phyloP scores from a whole-genome alignment of 2,797 vertebrate genomes.

The Lithobates sylvaticus region DNA sequence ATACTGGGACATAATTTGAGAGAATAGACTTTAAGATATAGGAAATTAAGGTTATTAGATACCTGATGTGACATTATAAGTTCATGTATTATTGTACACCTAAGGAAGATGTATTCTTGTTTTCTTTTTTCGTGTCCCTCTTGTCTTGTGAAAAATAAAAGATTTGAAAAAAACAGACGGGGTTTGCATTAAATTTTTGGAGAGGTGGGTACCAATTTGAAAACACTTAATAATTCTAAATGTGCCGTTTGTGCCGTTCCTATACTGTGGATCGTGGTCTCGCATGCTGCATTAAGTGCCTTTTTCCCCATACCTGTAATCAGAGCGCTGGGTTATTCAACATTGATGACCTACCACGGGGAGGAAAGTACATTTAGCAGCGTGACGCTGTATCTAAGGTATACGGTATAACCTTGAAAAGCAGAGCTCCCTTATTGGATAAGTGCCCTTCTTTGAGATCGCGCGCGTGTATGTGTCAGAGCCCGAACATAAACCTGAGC shows the following conservation, averaged over 20 bases:
- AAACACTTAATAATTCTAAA: neutral
- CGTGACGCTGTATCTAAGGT: slow-evolving; percentile 22
- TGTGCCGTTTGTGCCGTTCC: neutral
- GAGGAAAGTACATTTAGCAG: slow-evolving; percentile 54
- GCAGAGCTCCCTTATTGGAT: slow-evolving; percentile 35
- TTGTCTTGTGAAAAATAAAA: too few relatives aligned
- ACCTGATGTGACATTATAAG: too few relatives aligned
- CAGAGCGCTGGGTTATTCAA: slow-evolving; percentile 2
- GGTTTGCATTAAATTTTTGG: neutral
- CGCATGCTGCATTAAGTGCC: slow-evolving; percentile 33
- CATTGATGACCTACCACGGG: slow-evolving; percentile 13
- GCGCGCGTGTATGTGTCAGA: neutral
- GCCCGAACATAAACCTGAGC: slow-evolving; percentile 30
- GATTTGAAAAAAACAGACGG: too few relatives aligned
- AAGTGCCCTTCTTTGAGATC: slow-evolving; percentile 26
- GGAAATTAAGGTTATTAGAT: too few relatives aligned
- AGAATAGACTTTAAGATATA: too few relatives aligned
- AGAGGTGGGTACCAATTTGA: neutral
- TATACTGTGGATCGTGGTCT: neutral
- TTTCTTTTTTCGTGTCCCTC: too few relatives aligned
- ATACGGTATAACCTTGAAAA: slow-evolving; percentile 20
- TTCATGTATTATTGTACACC: too few relatives aligned
- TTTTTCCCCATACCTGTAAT: slow-evolving; percentile 27
- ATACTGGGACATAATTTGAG: too few relatives aligned
- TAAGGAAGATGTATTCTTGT: too few relatives aligned